phyloP scores from a whole-genome alignment of 2,797 vertebrate species.

The Telmatherina bonti region DNA sequence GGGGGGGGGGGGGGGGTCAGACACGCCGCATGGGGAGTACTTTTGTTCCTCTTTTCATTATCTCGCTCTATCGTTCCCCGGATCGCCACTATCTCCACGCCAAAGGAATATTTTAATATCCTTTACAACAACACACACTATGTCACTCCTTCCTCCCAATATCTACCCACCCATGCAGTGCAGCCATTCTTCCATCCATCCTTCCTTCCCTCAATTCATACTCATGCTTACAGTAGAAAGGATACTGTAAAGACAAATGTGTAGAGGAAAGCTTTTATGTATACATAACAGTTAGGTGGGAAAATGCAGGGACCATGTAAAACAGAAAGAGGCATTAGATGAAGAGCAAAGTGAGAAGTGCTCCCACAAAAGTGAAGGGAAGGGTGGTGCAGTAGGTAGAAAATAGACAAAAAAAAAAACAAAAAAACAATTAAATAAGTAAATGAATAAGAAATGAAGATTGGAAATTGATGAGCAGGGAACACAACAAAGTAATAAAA shows the following conservation, averaged over 20 bases:
- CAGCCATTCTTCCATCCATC: conserved; percentile 27
- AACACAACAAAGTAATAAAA: conserved; percentile 66
- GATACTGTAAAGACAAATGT: conserved; percentile 39
- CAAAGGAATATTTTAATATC: conserved; percentile 89
- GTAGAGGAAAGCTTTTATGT: conserved; percentile 45
- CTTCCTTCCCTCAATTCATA: conserved; percentile 29
- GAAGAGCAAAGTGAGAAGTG: conserved; percentile 28
- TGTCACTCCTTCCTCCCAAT: conserved; percentile 74
- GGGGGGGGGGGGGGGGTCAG: conserved; percentile 67
- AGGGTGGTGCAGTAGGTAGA: conserved; percentile 51
- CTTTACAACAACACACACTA: conserved; percentile 80
- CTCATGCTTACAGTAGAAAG: conserved; percentile 75
- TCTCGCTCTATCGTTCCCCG: conserved; percentile 86
- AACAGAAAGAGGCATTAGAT: conserved; percentile 46
- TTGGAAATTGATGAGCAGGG: background rate
- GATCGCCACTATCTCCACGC: conserved; percentile 85
- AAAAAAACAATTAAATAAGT: conserved; percentile 15
- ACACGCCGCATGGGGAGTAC: conserved; percentile 81
- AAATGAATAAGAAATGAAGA: conserved; percentile 45
- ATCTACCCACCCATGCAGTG: conserved; percentile 67
- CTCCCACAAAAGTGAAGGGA: conserved; percentile 40
- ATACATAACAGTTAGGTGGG: conserved; percentile 21
- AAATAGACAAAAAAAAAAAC: too few species aligned
- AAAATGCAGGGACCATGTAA: conserved; percentile 54
- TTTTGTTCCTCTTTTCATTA: conserved; percentile 91